Base-by-base conservation (phyloP, 2,888 invertebrate species). In the Microctonus aethiopoides region DNA sequence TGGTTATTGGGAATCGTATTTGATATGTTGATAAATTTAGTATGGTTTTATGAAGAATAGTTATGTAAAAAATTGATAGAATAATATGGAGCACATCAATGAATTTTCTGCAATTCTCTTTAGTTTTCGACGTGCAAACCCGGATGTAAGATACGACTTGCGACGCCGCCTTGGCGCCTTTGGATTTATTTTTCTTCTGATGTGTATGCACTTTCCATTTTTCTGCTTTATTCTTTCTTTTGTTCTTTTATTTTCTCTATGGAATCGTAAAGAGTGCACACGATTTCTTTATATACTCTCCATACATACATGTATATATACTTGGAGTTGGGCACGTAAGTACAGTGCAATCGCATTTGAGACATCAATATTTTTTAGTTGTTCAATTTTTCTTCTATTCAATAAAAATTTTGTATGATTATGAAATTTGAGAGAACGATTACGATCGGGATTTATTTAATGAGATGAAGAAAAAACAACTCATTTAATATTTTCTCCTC, bases 91-190 rank as follows among this genome's bases (percentile, higher is more conserved):
- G 10, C 9, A 36, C 4, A 10, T 9, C 6, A 22, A 16, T 7
- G 20, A n/a, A 34, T 60, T 59, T 54, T 41, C 65, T 32, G 29
- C 32, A 56, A 46, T 32, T 9, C 61, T 68, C 66, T 68, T 52
- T 67, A 20, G 34, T 68, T 68, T 71, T 68, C 56, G 61, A 65
- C 46, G 69, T 61, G 63, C 65, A 26, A 71, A 61, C 60, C 61
- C 62, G 52, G 46, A 61, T 60, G 22, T 36, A 39, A 67, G 54
- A 68, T 71, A 72, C 71, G 71, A 72, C 66, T 65, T 77, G 75
- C 76, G 79, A 79, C 83, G 83, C 79, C 83, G 74, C 72, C 74
- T 74, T 79, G 84, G 84, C 84, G 84, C 83, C 84, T 76, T 68
- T 72, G 65, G 77, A 75, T 77, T 77, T 72, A 77, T 79, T 76